Base-by-base conservation (phyloP, 2,888 invertebrate genomes). In the Drosophila kanekoi region DNA sequence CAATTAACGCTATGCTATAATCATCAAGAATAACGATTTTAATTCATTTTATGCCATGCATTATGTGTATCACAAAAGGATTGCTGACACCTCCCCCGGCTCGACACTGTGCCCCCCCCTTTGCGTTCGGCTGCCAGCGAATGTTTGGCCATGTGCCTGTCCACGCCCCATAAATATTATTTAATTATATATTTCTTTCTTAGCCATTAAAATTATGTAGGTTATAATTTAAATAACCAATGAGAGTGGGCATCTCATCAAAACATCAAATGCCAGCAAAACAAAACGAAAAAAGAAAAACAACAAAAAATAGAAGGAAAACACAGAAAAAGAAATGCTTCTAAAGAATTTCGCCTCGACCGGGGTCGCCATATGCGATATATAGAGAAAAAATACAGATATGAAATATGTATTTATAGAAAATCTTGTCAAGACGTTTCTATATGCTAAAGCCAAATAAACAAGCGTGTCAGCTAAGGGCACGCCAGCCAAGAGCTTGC, bases 141-240 rank as follows among this genome's bases (percentile, higher is more conserved):
- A 64, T 64, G 78, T 66, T 73, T 87, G 81, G 71, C 83, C 89
- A 79, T 84, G 83, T 88, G 83, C 71, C 89, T 88, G 83, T 88
- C 83, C 77, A 79, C 88, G 83, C 61, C 69, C 69, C 83, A 84
- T 84, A 88, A 84, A 84, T 84, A 88, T 88, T 82, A 82, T 88
- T 86, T 72, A 83, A 83, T 83, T 63, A 64, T 63, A 60, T 85
- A 59, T 73, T 70, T 88, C 72, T 86, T 80, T 84, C 81, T 72
- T 58, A 74, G 80, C 80, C 89, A 84, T 84, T 84, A 77, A 77
- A 71, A 86, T 83, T 82, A 84, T 84, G 89, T 84, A 84, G 89
- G 89, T 84, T 84, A 84, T 84, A 83, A 77, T 86, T 84, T 88
- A 73, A 88, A 84, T 88, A 74, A 72, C 73, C 63, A 60, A 63